Base-by-base conservation (phyloP, 2,888 invertebrate genomes). In the Vanessa cardui region DNA sequence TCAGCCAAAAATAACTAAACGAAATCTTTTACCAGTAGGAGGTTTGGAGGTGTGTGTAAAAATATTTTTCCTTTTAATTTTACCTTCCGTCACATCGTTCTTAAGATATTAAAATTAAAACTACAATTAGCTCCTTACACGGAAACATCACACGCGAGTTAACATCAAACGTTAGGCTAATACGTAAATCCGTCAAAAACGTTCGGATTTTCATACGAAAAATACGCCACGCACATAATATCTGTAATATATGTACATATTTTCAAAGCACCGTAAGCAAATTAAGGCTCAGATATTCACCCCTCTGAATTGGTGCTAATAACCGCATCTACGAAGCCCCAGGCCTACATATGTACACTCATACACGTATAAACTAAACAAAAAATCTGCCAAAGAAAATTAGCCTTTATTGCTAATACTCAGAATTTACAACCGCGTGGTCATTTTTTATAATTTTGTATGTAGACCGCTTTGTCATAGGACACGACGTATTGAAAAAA, bases 231-330 rank as follows among this genome's bases (percentile, higher is more conserved):
- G 66, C 70, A 69, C 60, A 65, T 71, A 59, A 64, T 73, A 71
- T 72, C 64, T 62, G 61, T 82, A 82, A 85, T 81, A 78, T 86
- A 87, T 88, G 83, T 83, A 84, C 87, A 89, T 88, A 88, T 81
- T 82, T 84, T 80, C 79, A 82, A 79, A 84, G 84, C 80, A 84
- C 80, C 83, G 80, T 86, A 86, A 87, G 86, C 87, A 89, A 90
- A 90, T 90, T 90, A 90, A 86, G 85, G 83, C 81, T 71, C 79
- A 80, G 84, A 90, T 90, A 90, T 90, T 89, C 90, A 90, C 90
- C 91, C 90, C 82, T 86, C 87, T 81, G 86, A 89, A 90, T 88
- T 86, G 90, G 84, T 87, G 88, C 90, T 91, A 91, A 91, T 90
- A 90, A 90, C 87, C 82, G 82, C 71, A 77, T 76, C 72, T 68